Evolutionary conservation across 2,113 vertebrate genomes (phyloP).

Genomic region (Saguinus midas): DNA sequence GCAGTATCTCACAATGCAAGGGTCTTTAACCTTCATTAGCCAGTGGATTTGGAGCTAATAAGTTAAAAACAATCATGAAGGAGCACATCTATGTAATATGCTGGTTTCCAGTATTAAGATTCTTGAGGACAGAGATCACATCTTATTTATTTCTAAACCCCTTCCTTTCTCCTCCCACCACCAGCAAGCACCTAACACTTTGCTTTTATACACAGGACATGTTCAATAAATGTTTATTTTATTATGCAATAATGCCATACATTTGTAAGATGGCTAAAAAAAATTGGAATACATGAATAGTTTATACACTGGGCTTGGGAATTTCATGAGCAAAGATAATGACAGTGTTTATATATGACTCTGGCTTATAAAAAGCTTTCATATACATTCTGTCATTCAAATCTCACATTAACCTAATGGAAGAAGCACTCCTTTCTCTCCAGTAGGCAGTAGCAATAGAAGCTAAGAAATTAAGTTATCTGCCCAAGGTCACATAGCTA

Average conservation of each 20-base stretch:
- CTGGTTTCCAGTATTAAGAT: background rate
- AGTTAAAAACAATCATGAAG: background rate
- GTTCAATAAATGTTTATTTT: background rate
- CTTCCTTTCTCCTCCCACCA: background rate
- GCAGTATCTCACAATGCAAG: background rate
- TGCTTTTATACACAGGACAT: background rate
- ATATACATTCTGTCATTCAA: background rate
- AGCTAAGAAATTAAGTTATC: background rate
- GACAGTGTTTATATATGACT: background rate
- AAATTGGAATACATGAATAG: background rate
- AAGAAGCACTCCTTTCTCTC: background rate
- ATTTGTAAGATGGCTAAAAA: background rate
- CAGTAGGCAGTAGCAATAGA: background rate
- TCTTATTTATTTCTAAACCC: background rate
- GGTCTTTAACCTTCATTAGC: background rate
- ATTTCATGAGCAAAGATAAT: background rate
- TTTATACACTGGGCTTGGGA: background rate
- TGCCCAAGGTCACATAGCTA: background rate
- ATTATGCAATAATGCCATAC: background rate
- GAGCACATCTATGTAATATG: background rate
- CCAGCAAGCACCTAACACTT: background rate
- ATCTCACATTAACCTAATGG: background rate
- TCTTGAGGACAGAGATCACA: background rate
- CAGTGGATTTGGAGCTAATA: background rate
- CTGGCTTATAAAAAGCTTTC: background rate